Percentiles rank a stretch among this genome's conserved stretches.
phyloP scores from a whole-genome alignment of 2,113 vertebrate species.

The Xyliphius kryptos region DNA sequence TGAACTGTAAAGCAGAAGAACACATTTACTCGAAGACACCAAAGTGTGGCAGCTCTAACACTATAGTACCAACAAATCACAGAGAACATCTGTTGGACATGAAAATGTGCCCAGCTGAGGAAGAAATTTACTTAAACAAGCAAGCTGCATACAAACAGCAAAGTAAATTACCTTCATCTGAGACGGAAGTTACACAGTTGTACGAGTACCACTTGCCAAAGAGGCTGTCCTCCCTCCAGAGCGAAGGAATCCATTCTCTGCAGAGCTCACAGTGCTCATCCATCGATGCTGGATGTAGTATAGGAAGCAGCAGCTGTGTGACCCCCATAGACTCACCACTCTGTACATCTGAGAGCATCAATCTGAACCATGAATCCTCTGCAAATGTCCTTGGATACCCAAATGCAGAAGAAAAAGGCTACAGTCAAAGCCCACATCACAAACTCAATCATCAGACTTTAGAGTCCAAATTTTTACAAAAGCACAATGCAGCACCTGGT shows the following conservation, averaged over 20 bases:
- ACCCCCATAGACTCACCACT: constrained; percentile 88
- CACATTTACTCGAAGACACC: too few species aligned
- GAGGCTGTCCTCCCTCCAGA: constrained; percentile 89
- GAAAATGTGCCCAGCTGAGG: constrained; percentile 69
- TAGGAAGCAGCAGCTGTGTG: constrained; percentile 83
- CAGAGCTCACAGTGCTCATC: constrained; percentile 95
- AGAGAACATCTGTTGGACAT: constrained; percentile 63
- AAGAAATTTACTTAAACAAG: constrained; percentile 67
- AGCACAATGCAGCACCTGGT: constrained; percentile 79
- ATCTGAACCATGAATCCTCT: constrained; percentile 74
- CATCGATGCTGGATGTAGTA: constrained; percentile 88
- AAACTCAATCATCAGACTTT: constrained; percentile 75
- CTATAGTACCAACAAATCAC: too few species aligned
- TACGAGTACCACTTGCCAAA: constrained; percentile 90
- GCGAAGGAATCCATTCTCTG: constrained; percentile 84
- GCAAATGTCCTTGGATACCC: constrained; percentile 72
- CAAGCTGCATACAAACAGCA: constrained; percentile 66
- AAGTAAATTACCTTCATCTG: constrained; percentile 66
- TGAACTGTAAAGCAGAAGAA: too few species aligned
- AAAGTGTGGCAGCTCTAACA: too few species aligned
- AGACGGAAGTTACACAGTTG: constrained; percentile 70
- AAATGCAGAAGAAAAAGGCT: constrained; percentile 74
- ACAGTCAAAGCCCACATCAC: constrained; percentile 67
- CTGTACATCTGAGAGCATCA: constrained; percentile 76
- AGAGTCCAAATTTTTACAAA: constrained; percentile 77